Evolutionary conservation across 2,113 vertebrate species (phyloP).

Genomic region (Podiceps cristatus): DNA sequence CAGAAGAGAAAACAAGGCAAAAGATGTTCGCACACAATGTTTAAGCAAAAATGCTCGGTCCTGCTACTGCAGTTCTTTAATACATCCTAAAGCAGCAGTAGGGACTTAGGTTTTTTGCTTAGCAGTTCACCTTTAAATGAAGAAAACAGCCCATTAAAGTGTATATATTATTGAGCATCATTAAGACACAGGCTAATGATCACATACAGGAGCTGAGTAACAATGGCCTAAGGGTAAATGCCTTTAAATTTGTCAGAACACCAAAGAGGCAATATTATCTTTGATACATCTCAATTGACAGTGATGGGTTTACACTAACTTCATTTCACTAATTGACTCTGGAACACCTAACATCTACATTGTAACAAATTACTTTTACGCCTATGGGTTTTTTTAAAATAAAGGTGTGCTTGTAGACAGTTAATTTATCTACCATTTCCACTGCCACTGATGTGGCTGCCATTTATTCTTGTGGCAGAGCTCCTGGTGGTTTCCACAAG

Average conservation of each 20-base stretch:
- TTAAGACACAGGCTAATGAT: not conserved
- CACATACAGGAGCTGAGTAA: not conserved
- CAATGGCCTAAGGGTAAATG: not conserved
- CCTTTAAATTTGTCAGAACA: not conserved
- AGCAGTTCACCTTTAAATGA: not conserved
- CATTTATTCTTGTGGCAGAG: not conserved
- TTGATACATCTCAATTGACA: conserved; percentile 18
- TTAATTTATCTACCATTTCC: not conserved
- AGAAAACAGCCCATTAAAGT: not conserved
- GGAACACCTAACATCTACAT: not conserved
- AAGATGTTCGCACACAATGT: not conserved
- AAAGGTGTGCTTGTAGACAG: not conserved
- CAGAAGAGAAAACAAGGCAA: not conserved
- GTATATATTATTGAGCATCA: not conserved
- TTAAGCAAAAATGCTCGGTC: not conserved
- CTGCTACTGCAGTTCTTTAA: not conserved
- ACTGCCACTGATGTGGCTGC: not conserved
- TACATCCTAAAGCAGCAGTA: not conserved
- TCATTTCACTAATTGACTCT: conserved; percentile 34
- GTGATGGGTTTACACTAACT: conserved; percentile 6
- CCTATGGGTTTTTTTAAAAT: not conserved
- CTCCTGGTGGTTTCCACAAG: not conserved
- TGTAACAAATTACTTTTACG: not conserved
- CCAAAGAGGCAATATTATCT: not conserved
- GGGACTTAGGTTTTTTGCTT: not conserved